Evolutionary conservation across 2,113 vertebrate genomes (phyloP).

Genomic region (Xenopus laevis): DNA sequence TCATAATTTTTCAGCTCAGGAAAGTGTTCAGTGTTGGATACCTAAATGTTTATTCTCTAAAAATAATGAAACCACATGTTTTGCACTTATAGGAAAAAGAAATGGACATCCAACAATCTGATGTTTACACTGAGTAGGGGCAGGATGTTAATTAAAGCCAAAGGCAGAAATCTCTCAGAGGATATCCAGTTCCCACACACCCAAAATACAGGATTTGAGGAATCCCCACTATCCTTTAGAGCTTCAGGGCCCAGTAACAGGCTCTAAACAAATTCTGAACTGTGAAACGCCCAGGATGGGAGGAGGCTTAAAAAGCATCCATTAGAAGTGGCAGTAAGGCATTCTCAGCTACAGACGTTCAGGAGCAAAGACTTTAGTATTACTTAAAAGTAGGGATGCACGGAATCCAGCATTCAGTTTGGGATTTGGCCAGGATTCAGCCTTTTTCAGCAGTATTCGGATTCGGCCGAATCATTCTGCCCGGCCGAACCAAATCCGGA

Average conservation of each 20-base stretch:
- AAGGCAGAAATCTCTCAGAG: constrained; percentile 26
- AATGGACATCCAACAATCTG: neutral
- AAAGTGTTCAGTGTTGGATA: too few species aligned
- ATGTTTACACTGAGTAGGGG: neutral
- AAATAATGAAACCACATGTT: neutral
- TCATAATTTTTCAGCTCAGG: too few species aligned
- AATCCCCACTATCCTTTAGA: constrained; percentile 4
- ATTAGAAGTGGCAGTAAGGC: constrained; percentile 25
- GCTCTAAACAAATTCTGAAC: constrained; percentile 13
- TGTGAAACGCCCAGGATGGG: constrained; percentile 20
- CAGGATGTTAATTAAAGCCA: constrained; percentile 6
- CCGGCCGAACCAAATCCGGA: too few species aligned
- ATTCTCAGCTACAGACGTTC: constrained; percentile 19
- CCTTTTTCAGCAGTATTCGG: too few species aligned
- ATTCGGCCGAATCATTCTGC: too few species aligned
- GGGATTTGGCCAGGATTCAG: too few species aligned
- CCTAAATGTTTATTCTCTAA: too few species aligned
- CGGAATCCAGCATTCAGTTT: too few species aligned
- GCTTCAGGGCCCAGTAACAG: constrained; percentile 11
- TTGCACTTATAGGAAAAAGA: constrained; percentile 23
- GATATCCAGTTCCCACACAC: constrained; percentile 43
- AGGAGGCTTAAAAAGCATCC: constrained; percentile 12
- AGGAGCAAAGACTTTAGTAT: constrained; percentile 11
- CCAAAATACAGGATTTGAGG: constrained; percentile 40
- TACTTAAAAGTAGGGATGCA: neutral